Percentiles rank a stretch among this genome's conserved stretches.
These are phyloP conservation scores for Enchytraeus crypticus DNA, from an alignment of 2,888 invertebrate genomes.

Conservation along the genomic window DNA sequence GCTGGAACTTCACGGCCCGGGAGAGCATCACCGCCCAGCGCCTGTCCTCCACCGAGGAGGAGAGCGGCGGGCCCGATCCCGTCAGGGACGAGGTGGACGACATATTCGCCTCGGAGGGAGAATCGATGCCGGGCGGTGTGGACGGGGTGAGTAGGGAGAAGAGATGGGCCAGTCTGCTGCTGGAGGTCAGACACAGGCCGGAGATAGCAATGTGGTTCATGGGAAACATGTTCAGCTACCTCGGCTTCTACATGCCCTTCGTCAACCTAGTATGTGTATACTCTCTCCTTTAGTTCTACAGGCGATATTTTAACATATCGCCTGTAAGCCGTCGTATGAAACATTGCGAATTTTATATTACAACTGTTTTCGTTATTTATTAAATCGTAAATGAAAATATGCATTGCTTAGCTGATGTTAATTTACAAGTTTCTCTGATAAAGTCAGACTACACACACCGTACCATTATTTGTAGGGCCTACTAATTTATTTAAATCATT, in stretches of 20 bases:
- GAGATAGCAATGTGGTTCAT: conserved; percentile 33
- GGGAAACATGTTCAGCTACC: conserved; percentile 29
- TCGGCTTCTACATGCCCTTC: conserved; percentile 36
- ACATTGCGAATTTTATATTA: no score
- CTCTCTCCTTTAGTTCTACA: no score
- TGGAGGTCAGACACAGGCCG: conserved; percentile 25
- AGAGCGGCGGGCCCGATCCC: no score
- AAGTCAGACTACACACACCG: no score
- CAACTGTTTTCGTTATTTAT: no score
- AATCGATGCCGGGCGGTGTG: neutral
- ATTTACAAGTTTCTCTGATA: no score
- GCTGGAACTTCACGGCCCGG: conserved; percentile 28
- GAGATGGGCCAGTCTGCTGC: conserved; percentile 19
- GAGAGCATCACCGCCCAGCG: conserved; percentile 6
- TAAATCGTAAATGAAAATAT: no score
- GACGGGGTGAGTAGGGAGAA: neutral
- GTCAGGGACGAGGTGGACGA: conserved; percentile 7
- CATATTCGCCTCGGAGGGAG: neutral
- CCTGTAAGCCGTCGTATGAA: no score
- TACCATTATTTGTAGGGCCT: no score
- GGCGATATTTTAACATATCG: no score
- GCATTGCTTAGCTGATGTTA: no score
- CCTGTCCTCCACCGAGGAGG: conserved; percentile 16
- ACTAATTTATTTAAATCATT: no score
- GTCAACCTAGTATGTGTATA: conserved; percentile 32